Evolutionary conservation across 1,140 invertebrate genomes (phyloP), one percentile per base, ranked within the genome.

Genomic region (Orchestia grillus): DNA sequence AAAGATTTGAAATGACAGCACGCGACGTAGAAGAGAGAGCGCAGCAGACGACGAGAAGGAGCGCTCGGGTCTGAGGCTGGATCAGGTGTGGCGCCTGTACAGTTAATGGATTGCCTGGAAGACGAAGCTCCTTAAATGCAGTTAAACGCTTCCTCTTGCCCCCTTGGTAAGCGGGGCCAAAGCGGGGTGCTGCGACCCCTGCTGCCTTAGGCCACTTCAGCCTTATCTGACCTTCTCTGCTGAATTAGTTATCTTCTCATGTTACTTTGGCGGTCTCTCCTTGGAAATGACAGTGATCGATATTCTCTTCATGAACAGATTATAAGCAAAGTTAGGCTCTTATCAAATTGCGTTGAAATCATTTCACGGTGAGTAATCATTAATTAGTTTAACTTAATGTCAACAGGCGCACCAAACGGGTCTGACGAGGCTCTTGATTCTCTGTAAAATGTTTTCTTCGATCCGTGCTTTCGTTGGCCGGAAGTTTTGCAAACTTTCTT

Each of bases 71-170:
- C 44, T 23, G 88, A 94, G 92, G 43, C 6, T 16, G 43, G 43
- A 94, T 40, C 92, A 94, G 92, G 92, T 94, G 92, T 94, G 44
- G 92, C 11, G 92, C 19, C 3, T 11, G 43, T 45, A 44, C 6
- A 94, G 41, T 94, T 94, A 94, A 94, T 94, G 92, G 92, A 94
- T 94, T 94, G 92, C 92, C 92, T 94, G 44, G 44, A n/a, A 94
- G 92, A 94, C 92, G 92, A 47, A 94, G 92, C 92, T 44, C 40
- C 92, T 94, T 94, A 94, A 94, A 94, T 47, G 92, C 44, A 44
- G 43, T 94, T 94, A 94, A 94, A 94, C 44, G 92, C 44, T 45
- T 47, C 92, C 92, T 6, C 92, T 94, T 44, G 41, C 44, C 92
- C 44, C 44, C 92, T 94, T 94, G 44, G 92, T 94, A 94, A 44